Evolutionary conservation across 1,140 invertebrate genomes (phyloP).

Genomic region (Lordiphosa clarofinis): DNA sequence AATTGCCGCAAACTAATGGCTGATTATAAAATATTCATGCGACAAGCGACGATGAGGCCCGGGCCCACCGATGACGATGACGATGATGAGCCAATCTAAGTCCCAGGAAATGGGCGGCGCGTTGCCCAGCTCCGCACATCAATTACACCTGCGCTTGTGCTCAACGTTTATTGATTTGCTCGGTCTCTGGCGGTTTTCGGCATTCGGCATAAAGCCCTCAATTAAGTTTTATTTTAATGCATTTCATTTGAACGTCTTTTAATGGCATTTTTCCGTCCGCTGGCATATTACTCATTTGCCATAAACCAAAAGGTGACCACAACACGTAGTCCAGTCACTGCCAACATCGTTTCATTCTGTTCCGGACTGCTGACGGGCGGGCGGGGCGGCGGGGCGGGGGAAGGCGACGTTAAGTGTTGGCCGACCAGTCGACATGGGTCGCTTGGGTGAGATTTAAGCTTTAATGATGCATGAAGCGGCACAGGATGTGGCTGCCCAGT

Average conservation of each 20-base stretch:
- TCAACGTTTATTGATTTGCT: constrained; percentile 65
- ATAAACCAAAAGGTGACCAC: constrained; percentile 76
- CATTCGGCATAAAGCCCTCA: constrained; percentile 56
- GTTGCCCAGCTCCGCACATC: constrained; percentile 22
- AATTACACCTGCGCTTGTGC: constrained; percentile 46
- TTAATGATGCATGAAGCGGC: constrained; percentile 78
- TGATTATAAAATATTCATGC: constrained; percentile 77
- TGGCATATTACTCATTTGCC: constrained; percentile 72
- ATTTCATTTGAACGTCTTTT: constrained; percentile 76
- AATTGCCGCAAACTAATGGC: constrained; percentile 76
- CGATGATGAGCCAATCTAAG: constrained; percentile 61
- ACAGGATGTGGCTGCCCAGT: constrained; percentile 77
- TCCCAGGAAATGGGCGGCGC: constrained; percentile 13
- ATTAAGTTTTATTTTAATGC: constrained; percentile 77
- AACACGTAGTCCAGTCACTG: constrained; percentile 55
- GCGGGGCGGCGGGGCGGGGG: constrained; percentile 15
- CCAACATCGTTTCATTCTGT: constrained; percentile 6
- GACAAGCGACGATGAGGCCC: constrained; percentile 46
- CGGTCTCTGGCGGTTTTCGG: constrained; percentile 43
- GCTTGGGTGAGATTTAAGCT: constrained; percentile 76
- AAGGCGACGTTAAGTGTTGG: constrained; percentile 63
- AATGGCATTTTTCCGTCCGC: constrained; percentile 65
- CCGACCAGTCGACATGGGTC: constrained; percentile 69
- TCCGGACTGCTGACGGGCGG: background rate
- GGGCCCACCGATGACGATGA: constrained; percentile 56